Conservation (phyloP, 2,888 invertebrate species). For the Drosophila colorata region DNA sequence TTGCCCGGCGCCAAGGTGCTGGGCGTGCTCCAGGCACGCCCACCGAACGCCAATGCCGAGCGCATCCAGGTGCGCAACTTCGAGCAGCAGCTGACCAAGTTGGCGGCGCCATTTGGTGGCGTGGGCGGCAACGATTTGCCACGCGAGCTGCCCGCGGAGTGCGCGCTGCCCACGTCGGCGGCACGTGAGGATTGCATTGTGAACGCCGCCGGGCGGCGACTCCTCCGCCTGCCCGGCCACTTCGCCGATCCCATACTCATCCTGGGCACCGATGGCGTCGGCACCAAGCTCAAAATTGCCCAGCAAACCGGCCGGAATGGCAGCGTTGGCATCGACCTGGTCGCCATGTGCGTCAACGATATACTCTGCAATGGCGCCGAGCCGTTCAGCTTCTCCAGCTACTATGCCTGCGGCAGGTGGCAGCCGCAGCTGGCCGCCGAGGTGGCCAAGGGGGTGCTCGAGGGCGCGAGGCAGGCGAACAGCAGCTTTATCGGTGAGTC, state of each 20-base stretch:
- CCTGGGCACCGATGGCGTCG: slow-evolving; percentile 98
- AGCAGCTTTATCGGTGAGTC: slow-evolving; percentile 93
- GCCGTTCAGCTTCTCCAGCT: slow-evolving; percentile 98
- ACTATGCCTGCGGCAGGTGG: slow-evolving; percentile 94
- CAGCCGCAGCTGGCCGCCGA: slow-evolving; percentile 89
- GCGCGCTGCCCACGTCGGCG: slow-evolving; percentile 17
- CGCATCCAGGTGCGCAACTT: slow-evolving; percentile 89
- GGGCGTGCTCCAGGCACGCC: slow-evolving; percentile 84
- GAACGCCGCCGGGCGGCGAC: slow-evolving; percentile 79
- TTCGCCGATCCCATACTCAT: slow-evolving; percentile 93
- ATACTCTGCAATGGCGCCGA: slow-evolving; percentile 97
- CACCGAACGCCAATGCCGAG: neutral
- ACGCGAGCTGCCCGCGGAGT: slow-evolving; percentile 33
- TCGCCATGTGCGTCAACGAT: slow-evolving; percentile 99
- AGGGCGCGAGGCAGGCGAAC: slow-evolving; percentile 93
- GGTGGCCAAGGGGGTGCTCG: slow-evolving; percentile 88
- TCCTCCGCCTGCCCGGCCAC: slow-evolving; percentile 81
- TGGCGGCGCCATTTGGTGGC: slow-evolving; percentile 79
- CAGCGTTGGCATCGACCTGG: slow-evolving; percentile 96
- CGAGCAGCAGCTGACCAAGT: slow-evolving; percentile 87
- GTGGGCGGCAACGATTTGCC: slow-evolving; percentile 24
- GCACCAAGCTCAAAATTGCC: slow-evolving; percentile 97
- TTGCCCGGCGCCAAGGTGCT: slow-evolving; percentile 85
- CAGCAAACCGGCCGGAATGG: slow-evolving; percentile 91
- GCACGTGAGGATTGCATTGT: slow-evolving; percentile 70